Evolutionary conservation across 1,140 invertebrate genomes (phyloP).

Genomic region (Teleopsis dalmanni): DNA sequence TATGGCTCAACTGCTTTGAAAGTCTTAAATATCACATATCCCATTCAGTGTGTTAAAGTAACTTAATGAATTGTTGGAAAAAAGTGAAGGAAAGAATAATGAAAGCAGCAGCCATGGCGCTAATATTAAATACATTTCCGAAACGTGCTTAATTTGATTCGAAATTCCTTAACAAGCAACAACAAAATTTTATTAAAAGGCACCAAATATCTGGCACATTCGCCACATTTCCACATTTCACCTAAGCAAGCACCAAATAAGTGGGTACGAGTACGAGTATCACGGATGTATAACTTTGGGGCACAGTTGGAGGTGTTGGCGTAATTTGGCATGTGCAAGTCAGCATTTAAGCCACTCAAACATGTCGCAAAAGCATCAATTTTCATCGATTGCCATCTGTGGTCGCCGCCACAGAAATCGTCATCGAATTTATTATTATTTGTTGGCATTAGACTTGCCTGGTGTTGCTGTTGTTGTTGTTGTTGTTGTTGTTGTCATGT

Average conservation of each 20-base stretch:
- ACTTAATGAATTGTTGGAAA: background rate
- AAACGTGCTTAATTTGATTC: no score
- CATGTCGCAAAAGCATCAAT: constrained; percentile 16
- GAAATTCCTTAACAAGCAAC: no score
- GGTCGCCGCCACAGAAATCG: background rate
- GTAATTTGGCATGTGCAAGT: no score
- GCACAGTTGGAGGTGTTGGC: no score
- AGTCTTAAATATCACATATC: no score
- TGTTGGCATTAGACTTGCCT: background rate
- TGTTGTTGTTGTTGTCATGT: constrained; percentile 1
- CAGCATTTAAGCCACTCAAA: constrained; percentile 4
- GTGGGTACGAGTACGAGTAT: no score
- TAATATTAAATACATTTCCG: no score
- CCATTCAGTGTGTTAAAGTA: background rate
- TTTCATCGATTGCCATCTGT: constrained; percentile 14
- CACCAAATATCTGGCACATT: no score
- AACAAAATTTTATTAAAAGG: constrained; percentile 3
- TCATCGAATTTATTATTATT: background rate
- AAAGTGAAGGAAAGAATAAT: background rate
- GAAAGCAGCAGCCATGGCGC: background rate
- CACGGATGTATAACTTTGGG: no score
- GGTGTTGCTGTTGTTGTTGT: background rate
- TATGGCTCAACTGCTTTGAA: no score
- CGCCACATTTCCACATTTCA: no score
- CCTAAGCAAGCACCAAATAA: no score